Conservation (phyloP, 1,140 invertebrate species). For the Campodea augens region DNA sequence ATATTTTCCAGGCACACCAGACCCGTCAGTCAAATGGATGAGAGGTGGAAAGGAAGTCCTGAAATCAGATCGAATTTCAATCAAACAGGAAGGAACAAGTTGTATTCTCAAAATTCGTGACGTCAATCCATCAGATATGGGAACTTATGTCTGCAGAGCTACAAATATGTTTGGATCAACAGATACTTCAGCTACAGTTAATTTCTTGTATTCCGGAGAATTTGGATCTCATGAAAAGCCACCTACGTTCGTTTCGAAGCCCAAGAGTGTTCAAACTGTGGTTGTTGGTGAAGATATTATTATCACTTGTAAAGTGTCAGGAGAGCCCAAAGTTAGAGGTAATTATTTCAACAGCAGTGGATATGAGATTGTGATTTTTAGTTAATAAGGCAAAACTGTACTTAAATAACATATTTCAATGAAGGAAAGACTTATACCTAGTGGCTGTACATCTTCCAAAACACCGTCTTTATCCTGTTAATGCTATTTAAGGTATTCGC, state of each 20-base stretch:
- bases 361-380: no score
- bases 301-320: slow-evolving; percentile 53
- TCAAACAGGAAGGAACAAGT: slow-evolving; percentile 47
- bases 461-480: no score
- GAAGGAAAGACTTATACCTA: no score
- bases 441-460: no score
- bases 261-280: slow-evolving; percentile 50
- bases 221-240: slow-evolving; percentile 35
- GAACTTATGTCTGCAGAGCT: slow-evolving; percentile 68
- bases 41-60: slow-evolving; percentile 29
- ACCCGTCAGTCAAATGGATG: slow-evolving; percentile 50
- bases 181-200: slow-evolving; percentile 28
- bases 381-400: no score
- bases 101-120: slow-evolving; percentile 66
- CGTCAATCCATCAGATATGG: slow-evolving; percentile 61
- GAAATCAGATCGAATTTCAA: slow-evolving; percentile 18
- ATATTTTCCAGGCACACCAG: slow-evolving; percentile 21
- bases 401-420: no score
- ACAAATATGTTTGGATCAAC: slow-evolving; percentile 55
- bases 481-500: no score
- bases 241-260: slow-evolving; percentile 53
- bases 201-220: slow-evolving; percentile 6
- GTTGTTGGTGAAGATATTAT: slow-evolving; percentile 55
- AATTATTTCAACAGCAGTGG: slow-evolving; percentile 12
- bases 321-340: slow-evolving; percentile 68